Percentiles rank a stretch among this genome's conserved stretches.
phyloP scores from a whole-genome alignment of 2,113 vertebrate genomes.

The Hippocampus zosterae region DNA sequence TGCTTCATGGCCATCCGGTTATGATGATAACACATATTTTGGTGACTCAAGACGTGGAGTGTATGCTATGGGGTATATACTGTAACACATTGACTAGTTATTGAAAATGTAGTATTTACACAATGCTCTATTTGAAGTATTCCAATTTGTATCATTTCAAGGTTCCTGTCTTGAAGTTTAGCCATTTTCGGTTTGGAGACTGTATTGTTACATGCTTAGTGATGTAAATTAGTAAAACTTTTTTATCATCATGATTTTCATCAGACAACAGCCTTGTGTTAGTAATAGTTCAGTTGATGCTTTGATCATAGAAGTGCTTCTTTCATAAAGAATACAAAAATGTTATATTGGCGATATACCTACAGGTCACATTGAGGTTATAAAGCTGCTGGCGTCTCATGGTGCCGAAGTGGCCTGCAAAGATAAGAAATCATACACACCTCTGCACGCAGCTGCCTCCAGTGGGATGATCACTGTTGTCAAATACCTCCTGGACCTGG shows the following conservation, averaged over 20 bases:
- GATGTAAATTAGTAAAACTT: neutral
- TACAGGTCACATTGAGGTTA: slow-evolving; percentile 94
- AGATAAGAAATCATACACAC: slow-evolving; percentile 95
- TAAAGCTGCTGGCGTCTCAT: slow-evolving; percentile 89
- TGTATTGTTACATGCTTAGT: neutral
- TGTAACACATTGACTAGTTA: too few species aligned
- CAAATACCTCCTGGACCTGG: slow-evolving; percentile 94
- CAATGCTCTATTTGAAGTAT: too few species aligned
- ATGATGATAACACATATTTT: too few species aligned
- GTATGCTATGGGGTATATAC: too few species aligned
- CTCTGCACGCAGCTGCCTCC: slow-evolving; percentile 92
- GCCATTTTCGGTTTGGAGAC: too few species aligned
- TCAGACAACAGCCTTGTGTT: neutral
- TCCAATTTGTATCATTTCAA: too few species aligned
- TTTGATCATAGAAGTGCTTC: neutral
- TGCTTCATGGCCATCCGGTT: too few species aligned
- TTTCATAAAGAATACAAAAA: neutral
- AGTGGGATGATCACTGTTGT: slow-evolving; percentile 96
- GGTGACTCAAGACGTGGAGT: too few species aligned
- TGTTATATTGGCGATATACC: neutral
- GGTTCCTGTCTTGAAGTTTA: too few species aligned
- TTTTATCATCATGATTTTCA: neutral
- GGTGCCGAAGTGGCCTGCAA: slow-evolving; percentile 96
- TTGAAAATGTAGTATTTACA: too few species aligned
- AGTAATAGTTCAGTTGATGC: neutral